Conservation (phyloP, 2,797 vertebrate genomes). For the Esox lucius region DNA sequence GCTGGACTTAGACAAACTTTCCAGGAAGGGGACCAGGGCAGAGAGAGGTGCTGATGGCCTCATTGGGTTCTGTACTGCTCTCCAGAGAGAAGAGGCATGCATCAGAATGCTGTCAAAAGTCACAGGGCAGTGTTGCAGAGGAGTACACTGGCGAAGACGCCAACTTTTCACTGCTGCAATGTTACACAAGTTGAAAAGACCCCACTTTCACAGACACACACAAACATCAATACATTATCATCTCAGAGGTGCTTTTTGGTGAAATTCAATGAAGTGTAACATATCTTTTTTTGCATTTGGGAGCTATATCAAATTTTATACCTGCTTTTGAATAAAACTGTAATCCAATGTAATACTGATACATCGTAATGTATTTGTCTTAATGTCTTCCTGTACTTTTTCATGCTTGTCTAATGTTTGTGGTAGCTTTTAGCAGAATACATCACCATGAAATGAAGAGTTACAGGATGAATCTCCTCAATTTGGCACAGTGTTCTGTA, state of each 20-base stretch:
- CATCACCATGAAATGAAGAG: not conserved
- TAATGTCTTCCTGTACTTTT: too few species aligned
- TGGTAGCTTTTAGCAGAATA: not conserved
- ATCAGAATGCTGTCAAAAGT: slow-evolving; percentile 71
- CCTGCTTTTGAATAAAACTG: not conserved
- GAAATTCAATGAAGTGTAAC: not conserved
- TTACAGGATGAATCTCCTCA: not conserved
- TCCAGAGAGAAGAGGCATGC: slow-evolving; percentile 62
- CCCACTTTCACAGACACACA: not conserved
- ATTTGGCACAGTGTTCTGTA: not conserved
- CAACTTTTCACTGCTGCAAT: slow-evolving; percentile 38
- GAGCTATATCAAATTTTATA: not conserved
- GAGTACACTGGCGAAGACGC: slow-evolving; percentile 42
- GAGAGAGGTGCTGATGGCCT: slow-evolving; percentile 22
- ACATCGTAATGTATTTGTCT: not conserved
- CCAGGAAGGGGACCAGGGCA: slow-evolving; percentile 17
- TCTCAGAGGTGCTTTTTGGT: not conserved
- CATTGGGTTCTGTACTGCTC: slow-evolving; percentile 47
- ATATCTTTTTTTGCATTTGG: too few species aligned
- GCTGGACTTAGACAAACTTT: slow-evolving; percentile 26
- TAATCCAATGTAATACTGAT: too few species aligned
- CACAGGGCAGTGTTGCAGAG: slow-evolving; percentile 66
- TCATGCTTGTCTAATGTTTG: too few species aligned
- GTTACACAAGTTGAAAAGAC: slow-evolving; percentile 17
- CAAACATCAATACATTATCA: not conserved